These are phyloP conservation scores for Glossosoma conforme DNA, from an alignment of 1,140 invertebrate genomes.

Conservation along the genomic window DNA sequence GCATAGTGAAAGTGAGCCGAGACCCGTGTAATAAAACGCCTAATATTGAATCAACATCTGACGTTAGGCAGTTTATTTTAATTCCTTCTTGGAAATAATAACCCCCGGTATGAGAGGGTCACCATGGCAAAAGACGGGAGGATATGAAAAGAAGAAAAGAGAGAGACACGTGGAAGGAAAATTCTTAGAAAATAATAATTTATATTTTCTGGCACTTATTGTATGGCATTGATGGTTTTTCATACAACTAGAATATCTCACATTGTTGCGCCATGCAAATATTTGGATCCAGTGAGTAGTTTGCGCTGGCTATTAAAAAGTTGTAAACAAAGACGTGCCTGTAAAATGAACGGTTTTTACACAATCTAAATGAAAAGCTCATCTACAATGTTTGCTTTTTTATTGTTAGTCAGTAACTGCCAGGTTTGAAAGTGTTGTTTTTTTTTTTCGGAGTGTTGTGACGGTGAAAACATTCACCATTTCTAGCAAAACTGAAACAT, in stretches of 20 bases:
- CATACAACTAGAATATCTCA: conserved; percentile 7
- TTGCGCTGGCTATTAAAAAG: no score
- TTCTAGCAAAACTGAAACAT: no score
- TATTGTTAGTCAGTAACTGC: no score
- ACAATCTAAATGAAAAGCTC: no score
- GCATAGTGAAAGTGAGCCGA: conserved; percentile 9
- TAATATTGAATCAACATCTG: conserved; percentile 31
- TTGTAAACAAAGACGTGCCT: no score
- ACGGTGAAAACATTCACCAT: no score
- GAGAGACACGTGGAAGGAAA: background rate
- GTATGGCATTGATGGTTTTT: conserved; percentile 15
- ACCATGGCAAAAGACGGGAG: no score
- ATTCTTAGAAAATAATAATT: conserved; percentile 13
- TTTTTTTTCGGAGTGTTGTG: no score
- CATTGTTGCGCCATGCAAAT: background rate
- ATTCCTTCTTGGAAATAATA: conserved; percentile 29
- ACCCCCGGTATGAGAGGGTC: conserved; percentile 4
- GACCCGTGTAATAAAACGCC: conserved; percentile 26
- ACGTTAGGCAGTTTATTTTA: conserved; percentile 27
- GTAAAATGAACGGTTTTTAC: no score
- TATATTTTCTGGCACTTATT: conserved; percentile 15
- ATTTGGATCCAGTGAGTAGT: background rate
- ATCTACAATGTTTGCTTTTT: no score
- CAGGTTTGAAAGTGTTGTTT: no score
- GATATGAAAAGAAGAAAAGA: no score